Evolutionary conservation across 2,113 vertebrate species (phyloP).

Genomic region (Microcebus jonahi): DNA sequence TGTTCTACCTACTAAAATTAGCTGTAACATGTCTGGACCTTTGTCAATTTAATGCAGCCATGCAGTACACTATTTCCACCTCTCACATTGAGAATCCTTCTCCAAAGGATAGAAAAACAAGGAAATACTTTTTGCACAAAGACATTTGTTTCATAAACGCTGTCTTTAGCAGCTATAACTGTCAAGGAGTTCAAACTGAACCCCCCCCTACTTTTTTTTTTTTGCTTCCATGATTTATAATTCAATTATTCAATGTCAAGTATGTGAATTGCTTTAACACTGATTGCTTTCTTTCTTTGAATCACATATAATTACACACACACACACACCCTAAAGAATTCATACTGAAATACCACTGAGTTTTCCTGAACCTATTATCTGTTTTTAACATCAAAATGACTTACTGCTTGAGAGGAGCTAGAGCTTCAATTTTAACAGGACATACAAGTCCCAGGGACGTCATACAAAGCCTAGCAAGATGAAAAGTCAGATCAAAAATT

Average conservation of each 20-base stretch:
- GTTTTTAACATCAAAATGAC: slow-evolving; percentile 35
- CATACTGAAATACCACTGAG: background rate
- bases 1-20: background rate
- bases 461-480: background rate
- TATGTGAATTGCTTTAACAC: background rate
- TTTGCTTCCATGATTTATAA: background rate
- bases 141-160: background rate
- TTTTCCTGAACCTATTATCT: slow-evolving; percentile 33
- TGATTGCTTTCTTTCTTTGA: background rate
- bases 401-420: background rate
- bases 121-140: background rate
- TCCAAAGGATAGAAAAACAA: background rate
- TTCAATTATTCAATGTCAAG: background rate
- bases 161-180: background rate
- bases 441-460: background rate
- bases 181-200: background rate
- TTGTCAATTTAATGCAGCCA: background rate
- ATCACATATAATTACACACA: background rate
- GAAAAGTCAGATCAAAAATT: background rate
- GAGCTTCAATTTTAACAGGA: background rate
- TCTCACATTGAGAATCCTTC: background rate
- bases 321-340: background rate
- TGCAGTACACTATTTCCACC: background rate
- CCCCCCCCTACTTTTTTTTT: background rate
- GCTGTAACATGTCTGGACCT: background rate